Evolutionary conservation across 2,888 invertebrate genomes (phyloP), one percentile per base, ranked within the genome.

Genomic region (Anoplius nigerrimus): DNA sequence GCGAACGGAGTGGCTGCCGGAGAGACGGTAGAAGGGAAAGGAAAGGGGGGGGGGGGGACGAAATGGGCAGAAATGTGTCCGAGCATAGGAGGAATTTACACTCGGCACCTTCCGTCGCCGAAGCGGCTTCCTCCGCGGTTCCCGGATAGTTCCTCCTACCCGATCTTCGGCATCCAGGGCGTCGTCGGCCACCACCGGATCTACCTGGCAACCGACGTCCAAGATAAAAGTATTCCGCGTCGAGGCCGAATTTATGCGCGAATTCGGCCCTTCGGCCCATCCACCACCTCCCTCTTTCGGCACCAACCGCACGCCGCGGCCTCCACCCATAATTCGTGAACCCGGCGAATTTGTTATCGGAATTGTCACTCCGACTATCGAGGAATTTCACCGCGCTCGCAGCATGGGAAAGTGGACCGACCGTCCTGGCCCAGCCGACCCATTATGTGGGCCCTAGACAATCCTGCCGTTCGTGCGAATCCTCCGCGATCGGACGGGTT

Each of bases 81-180:
- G 87, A 87, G 86, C 86, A 86, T 86, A 87, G n/a, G 86, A 86
- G 79, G 81, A 87, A 87, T 88, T 87, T 86, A 85, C 87, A 85
- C 84, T 83, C 83, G 75, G 71, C 74, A 69, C 72, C 81, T 78
- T 79, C 78, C 70, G 77, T 69, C 66, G 56, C 62, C 56, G 53
- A 57, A 63, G 45, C 45, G 22, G 45, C 24, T 16, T 22, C 16
- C 20, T 27, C 55, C 22, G 18, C 55, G 20, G 5, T 18, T n/a
- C 48, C 20, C n/a, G n/a, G 34, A 34, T 5, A 34, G 27, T 27
- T 27, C 27, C 27, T 54, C 20, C 22, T 11, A n/a, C n/a, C 15
- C 42, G 34, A 18, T 8, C 57, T 58, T 68, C 58, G 63, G 61
- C 55, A 57, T 59, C 71, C 55, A 62, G 1, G 34, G 4, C 8